These are phyloP conservation scores for Brachystomella parvula DNA, from an alignment of 1,140 invertebrate genomes.

Conservation along the genomic window DNA sequence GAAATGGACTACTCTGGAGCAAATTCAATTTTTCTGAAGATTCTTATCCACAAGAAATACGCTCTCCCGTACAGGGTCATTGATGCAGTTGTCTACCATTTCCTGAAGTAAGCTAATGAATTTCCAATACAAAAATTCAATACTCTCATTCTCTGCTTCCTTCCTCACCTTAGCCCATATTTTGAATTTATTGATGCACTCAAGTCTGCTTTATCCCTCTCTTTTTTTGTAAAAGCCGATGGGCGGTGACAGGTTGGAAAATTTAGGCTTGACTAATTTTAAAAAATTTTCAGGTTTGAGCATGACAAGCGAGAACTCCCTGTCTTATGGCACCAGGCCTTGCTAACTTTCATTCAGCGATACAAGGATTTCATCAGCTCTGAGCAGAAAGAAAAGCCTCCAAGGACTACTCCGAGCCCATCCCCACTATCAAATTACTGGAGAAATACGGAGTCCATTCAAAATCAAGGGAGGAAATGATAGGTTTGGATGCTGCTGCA, in stretches of 20 bases:
- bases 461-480: conserved; percentile 60
- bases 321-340: conserved; percentile 92
- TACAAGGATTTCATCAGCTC: conserved; percentile 91
- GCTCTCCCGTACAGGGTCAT: conserved; percentile 91
- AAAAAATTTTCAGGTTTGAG: conserved; percentile 72
- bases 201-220: too few species aligned
- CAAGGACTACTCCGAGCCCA: conserved; percentile 69
- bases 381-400: conserved; percentile 82
- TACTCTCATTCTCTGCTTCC: conserved; percentile 12
- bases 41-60: conserved; percentile 97
- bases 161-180: background rate
- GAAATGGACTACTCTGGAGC: conserved; percentile 98
- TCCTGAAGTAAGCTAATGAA: conserved; percentile 58
- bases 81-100: conserved; percentile 93
- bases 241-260: too few species aligned
- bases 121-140: conserved; percentile 9
- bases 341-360: conserved; percentile 87
- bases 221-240: too few species aligned
- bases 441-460: conserved; percentile 75
- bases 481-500: conserved; percentile 14
- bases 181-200: background rate
- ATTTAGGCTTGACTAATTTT: too few species aligned
- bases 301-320: conserved; percentile 73
- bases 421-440: conserved; percentile 69
- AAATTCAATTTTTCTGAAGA: conserved; percentile 88